Evolutionary conservation across 1,140 invertebrate genomes (phyloP), one percentile per base, ranked within the genome.

Genomic region (Stegodyphus mimosarum): DNA sequence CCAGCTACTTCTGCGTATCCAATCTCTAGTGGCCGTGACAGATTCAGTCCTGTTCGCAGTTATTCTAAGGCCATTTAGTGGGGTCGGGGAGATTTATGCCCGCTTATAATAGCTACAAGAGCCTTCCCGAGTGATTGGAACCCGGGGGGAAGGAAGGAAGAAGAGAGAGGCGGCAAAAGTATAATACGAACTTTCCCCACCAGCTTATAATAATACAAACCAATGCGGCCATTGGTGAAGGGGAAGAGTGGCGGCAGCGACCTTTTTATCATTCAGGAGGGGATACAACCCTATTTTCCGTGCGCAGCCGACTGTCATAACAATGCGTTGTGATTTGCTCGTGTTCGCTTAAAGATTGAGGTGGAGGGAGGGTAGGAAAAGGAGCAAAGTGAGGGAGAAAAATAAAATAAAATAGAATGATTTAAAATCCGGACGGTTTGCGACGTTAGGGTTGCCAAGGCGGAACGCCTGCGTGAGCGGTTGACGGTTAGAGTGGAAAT

Each of bases 11-110:
- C 9, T 60, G 15, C 55, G 5, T 60, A 60, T 60, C 55, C 55
- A 60, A 60, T 60, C 55, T 60, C 55, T 60, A 60, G 55, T 60
- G 55, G 55, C 55, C 55, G 55, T 60, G 55, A 60, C 55, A 60
- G 9, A 60, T 60, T 15, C 55, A 60, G 55, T 60, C 9, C 55
- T 15, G 9, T 15, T 60, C 55, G 9, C 55, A 60, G 55, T 60
- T 60, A 60, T 60, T 60, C 55, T 60, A 60, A 60, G 55, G 55
- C 55, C 15, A 60, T 60, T 60, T 60, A 60, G 55, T 15, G 9
- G 15, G 55, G 55, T 15, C 15, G 15, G 55, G 15, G 55, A 60
- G 55, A 60, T 60, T 60, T 60, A 60, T 60, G 55, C 15, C 9
- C 55, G 55, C 55, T 60, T 60, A 60, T 60, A 60, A 60, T 60